A percentile compares a stretch with the other conserved stretches of the same genome.
Evolutionary conservation across 2,113 vertebrate species (phyloP).

Genomic region (Ramphastos sulfuratus): DNA sequence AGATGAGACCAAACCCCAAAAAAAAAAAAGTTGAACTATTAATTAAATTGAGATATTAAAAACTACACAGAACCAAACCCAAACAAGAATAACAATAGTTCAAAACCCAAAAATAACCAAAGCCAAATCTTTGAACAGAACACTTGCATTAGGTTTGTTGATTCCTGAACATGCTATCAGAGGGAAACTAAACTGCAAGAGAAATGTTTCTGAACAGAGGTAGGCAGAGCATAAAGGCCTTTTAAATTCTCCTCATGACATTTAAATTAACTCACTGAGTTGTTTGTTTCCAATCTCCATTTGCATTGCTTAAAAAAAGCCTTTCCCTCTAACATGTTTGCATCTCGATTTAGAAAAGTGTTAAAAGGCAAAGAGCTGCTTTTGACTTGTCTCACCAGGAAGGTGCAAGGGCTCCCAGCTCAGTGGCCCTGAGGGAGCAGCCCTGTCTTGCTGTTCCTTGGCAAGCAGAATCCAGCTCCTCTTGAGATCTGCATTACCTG

Average conservation of each 20-base stretch:
- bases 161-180: neutral
- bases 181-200: neutral
- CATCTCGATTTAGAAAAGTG: neutral
- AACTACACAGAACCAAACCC: too few species aligned
- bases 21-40: too few species aligned
- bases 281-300: slow-evolving; percentile 2
- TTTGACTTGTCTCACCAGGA: neutral
- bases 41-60: too few species aligned
- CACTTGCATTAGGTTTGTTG: neutral
- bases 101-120: neutral
- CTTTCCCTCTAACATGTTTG: neutral
- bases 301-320: neutral
- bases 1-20: too few species aligned
- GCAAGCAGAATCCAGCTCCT: neutral
- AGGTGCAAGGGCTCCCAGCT: neutral
- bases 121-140: neutral
- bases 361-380: neutral
- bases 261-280: neutral
- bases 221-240: slow-evolving; percentile 1
- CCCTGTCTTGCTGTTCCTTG: neutral
- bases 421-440: neutral
- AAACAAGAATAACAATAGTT: too few species aligned
- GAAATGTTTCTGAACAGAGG: neutral
- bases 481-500: neutral
- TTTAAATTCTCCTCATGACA: slow-evolving; percentile 1